These are phyloP conservation scores for Drosophila neocordata DNA, from an alignment of 1,140 invertebrate genomes.

Conservation along the genomic window DNA sequence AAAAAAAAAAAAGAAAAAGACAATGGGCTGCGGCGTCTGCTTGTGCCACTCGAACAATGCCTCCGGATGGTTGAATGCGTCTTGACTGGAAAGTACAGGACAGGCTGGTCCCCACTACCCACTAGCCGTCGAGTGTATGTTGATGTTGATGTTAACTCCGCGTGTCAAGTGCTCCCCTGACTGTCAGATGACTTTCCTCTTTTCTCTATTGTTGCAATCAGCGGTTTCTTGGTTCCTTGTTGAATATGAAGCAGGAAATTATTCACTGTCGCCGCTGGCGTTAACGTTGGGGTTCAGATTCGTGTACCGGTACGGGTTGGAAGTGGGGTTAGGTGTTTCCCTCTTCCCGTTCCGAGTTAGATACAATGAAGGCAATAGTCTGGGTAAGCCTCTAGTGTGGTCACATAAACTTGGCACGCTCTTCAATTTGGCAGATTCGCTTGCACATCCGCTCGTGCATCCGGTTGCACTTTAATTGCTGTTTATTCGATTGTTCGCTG, in stretches of 20 bases:
- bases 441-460: constrained; percentile 20
- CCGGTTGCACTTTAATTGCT: constrained; percentile 21
- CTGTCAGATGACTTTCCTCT: not conserved
- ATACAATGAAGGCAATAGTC: too few relatives aligned
- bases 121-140: constrained; percentile 7
- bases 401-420: constrained; percentile 10
- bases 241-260: constrained; percentile 17
- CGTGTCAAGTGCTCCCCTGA: constrained; percentile 12
- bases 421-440: constrained; percentile 16
- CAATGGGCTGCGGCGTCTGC: constrained; percentile 11
- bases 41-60: constrained; percentile 13
- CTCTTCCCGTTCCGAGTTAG: too few relatives aligned
- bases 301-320: too few relatives aligned
- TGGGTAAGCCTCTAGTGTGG: constrained; percentile 2
- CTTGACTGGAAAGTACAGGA: constrained; percentile 6
- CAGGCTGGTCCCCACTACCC: not conserved
- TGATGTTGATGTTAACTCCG: constrained; percentile 14
- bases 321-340: not conserved
- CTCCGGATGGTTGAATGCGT: constrained; percentile 8
- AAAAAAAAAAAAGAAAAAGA: constrained; percentile 1
- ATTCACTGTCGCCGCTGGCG: constrained; percentile 12
- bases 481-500: constrained; percentile 15
- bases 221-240: not conserved
- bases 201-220: constrained; percentile 5
- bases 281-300: not conserved